A percentile compares a stretch with the other conserved stretches of the same genome.
phyloP scores from a whole-genome alignment of 2,797 vertebrate genomes.

The Sebastes trivittatus region DNA sequence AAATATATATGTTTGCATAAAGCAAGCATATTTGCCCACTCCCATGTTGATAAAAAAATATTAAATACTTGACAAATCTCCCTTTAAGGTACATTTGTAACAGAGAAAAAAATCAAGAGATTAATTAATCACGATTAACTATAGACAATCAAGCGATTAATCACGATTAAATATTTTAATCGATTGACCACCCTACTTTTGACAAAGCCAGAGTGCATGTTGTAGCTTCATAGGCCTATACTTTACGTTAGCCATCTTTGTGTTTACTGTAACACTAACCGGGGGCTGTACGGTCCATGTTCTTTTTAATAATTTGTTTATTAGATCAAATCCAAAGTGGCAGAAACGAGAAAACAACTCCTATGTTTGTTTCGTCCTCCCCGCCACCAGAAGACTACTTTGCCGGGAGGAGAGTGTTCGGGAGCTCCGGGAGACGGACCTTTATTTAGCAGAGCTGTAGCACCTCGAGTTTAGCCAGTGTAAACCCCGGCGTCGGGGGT shows the following conservation, averaged over 20 bases:
- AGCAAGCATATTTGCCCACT: no score
- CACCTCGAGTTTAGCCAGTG: not conserved
- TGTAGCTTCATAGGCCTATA: not conserved
- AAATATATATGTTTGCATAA: no score
- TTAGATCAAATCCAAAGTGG: not conserved
- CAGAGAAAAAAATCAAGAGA: no score
- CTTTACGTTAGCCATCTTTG: not conserved
- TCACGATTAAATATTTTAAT: no score
- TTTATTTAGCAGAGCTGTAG: not conserved
- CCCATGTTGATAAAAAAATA: no score
- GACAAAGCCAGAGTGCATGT: not conserved
- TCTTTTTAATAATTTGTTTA: not conserved
- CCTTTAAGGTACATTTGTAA: no score
- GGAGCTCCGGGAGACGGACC: accelerated
- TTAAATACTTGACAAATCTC: no score
- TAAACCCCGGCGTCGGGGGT: not conserved
- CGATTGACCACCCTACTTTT: not conserved
- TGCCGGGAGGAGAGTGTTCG: not conserved
- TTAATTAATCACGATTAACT: no score
- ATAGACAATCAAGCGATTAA: no score
- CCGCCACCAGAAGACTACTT: not conserved
- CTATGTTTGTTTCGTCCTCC: not conserved
- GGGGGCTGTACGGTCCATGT: not conserved
- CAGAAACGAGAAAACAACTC: not conserved
- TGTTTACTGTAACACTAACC: not conserved